Percentiles rank a stretch among this genome's conserved stretches.
Evolutionary conservation across 2,888 invertebrate species (phyloP).

Genomic region (Pseudeuparius sepicola): DNA sequence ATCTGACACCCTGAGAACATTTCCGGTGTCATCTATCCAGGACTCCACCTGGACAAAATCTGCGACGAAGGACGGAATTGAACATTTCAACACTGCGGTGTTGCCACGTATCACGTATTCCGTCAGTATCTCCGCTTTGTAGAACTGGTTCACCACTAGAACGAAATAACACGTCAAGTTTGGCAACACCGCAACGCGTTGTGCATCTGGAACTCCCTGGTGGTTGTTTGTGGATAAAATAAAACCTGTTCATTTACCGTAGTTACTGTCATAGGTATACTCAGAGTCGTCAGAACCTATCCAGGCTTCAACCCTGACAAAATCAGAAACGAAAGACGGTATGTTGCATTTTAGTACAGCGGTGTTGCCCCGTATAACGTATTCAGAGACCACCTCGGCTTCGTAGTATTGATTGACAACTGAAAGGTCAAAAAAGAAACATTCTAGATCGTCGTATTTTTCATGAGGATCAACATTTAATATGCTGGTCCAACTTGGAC

Average conservation of each 20-base stretch:
- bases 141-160: conserved; percentile 62
- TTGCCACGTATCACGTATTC: conserved; percentile 67
- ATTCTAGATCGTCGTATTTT: too few species aligned
- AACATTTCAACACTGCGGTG: conserved; percentile 62
- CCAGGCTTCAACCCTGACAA: conserved; percentile 83
- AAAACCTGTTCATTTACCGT: conserved; percentile 48
- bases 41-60: conserved; percentile 62
- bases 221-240: conserved; percentile 5
- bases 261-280: conserved; percentile 59
- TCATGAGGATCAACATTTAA: too few species aligned
- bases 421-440: conserved; percentile 38
- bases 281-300: conserved; percentile 53
- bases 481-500: too few species aligned
- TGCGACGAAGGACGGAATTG: conserved; percentile 63
- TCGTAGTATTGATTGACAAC: conserved; percentile 85
- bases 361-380: conserved; percentile 80
- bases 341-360: conserved; percentile 83
- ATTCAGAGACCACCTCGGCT: conserved; percentile 76
- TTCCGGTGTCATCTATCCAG: conserved; percentile 59
- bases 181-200: too few species aligned
- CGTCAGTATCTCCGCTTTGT: conserved; percentile 60
- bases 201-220: conserved; percentile 15
- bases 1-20: conserved; percentile 40
- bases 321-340: conserved; percentile 84
- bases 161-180: too few species aligned